Base-by-base conservation (phyloP, 1,140 invertebrate species). In the Pogonognathellus flavescens region DNA sequence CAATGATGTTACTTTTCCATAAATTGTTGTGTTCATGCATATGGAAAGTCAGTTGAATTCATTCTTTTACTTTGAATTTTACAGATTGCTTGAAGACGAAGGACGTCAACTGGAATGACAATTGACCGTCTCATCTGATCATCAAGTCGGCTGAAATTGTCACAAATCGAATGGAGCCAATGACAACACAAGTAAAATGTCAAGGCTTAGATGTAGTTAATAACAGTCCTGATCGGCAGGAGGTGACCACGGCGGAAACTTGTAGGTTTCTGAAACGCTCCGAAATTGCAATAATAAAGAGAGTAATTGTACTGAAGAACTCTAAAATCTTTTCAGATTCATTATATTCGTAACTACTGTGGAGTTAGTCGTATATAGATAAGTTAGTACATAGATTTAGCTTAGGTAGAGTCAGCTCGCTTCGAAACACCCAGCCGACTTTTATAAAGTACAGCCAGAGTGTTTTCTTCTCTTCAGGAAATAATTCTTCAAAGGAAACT, bases 201-300 rank as follows among this genome's bases (percentile, higher is more conserved):
- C 70, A 76, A 31, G 31, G 70, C 70, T 76, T 76, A 25, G 70
- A 49, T 76, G 70, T 50, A 76, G 70, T 76, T 76, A 76, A 50
- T 50, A 16, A 14, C 5, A 76, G n/a, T 18, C 70, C 14, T 25
- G 70, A 76, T n/a, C 31, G 41, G n/a, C 25, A 76, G 41, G 31
- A 76, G 70, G n/a, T 76, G 41, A 14, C n/a, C 13, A 14, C n/a
- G 11, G 16, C 25, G 70, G 70, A 76, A 76, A 76, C 70, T 16
- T 76, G 31, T 50, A 76, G 70, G 70, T 76, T 76, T 76, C 70
- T 76, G 41, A 76, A 25, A 76, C 70, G 70, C 70, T 76, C 31
- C 41, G 31, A 76, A 31, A 31, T 76, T 49, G 70, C 31, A 50
- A 41, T 31, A 76, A 76, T 76, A 41, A 76, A 76, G 41, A 41